phyloP scores from a whole-genome alignment of 2,888 invertebrate species.

The Synergus gifuensis region DNA sequence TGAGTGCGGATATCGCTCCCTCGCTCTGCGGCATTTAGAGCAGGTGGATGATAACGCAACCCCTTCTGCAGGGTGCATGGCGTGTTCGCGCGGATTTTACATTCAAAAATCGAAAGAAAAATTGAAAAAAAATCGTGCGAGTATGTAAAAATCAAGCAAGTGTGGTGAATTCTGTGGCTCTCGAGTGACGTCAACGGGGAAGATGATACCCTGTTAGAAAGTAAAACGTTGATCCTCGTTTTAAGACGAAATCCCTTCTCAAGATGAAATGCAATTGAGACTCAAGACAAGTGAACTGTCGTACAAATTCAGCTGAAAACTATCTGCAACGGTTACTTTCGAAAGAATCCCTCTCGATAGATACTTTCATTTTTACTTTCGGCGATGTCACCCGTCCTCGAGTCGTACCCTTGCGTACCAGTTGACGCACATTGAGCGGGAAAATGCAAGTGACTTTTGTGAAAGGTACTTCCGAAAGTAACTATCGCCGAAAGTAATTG shows the following conservation, averaged over 20 bases:
- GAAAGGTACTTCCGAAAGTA: slow-evolving; percentile 32
- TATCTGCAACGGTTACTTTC: not conserved
- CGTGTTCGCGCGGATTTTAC: not conserved
- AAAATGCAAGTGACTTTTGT: slow-evolving; percentile 29
- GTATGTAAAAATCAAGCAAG: slow-evolving; percentile 1
- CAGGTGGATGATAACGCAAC: slow-evolving; percentile 12
- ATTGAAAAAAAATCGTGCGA: not conserved
- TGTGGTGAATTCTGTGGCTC: slow-evolving; percentile 23
- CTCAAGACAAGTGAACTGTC: not conserved
- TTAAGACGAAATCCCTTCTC: not conserved
- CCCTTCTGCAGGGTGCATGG: not conserved
- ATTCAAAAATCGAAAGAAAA: not conserved
- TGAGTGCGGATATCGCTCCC: slow-evolving; percentile 14
- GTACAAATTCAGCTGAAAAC: not conserved
- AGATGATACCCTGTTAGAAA: not conserved
- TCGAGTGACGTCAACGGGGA: not conserved
- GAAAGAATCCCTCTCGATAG: slow-evolving; percentile 22
- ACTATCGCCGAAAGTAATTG: not conserved
- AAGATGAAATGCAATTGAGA: not conserved
- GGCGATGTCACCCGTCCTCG: not conserved
- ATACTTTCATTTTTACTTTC: slow-evolving; percentile 23
- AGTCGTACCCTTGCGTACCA: not conserved
- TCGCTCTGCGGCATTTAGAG: not conserved
- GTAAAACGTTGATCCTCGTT: not conserved
- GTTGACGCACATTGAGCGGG: slow-evolving; percentile 4